A percentile compares a stretch with the other conserved stretches of the same genome.
phyloP scores from a whole-genome alignment of 2,888 invertebrate species.

The Temnothorax unifasciatus region DNA sequence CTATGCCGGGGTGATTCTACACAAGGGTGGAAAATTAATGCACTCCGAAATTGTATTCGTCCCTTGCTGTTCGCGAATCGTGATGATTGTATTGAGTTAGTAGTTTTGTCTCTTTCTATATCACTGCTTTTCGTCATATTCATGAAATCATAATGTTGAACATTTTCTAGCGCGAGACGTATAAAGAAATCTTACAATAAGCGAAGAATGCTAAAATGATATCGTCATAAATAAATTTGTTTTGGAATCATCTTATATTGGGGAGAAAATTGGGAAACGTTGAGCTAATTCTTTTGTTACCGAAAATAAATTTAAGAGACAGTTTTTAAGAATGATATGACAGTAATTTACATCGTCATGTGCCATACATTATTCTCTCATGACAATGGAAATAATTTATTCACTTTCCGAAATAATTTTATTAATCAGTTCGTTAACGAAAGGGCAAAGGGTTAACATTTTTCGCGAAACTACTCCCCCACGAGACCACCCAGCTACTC shows the following conservation, averaged over 20 bases:
- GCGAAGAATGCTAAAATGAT: not conserved
- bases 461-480: slow-evolving; percentile 9
- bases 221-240: not conserved
- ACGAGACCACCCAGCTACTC: not conserved
- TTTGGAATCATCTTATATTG: not conserved
- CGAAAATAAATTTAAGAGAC: not conserved
- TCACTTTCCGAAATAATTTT: not conserved
- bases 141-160: not conserved
- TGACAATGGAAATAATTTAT: slow-evolving; percentile 9
- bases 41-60: slow-evolving; percentile 17
- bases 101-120: not conserved
- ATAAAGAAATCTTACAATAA: not conserved
- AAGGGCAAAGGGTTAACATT: not conserved
- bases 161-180: not conserved
- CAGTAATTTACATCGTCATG: not conserved
- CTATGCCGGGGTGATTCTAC: slow-evolving; percentile 65
- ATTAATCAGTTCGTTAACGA: not conserved
- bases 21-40: slow-evolving; percentile 71
- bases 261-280: not conserved
- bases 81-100: not conserved
- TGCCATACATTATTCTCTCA: not conserved
- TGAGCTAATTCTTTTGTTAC: not conserved
- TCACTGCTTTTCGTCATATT: not conserved
- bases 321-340: not conserved
- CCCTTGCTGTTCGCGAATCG: not conserved